Conservation (phyloP, 2,113 vertebrate genomes). For the Scomber japonicus region DNA sequence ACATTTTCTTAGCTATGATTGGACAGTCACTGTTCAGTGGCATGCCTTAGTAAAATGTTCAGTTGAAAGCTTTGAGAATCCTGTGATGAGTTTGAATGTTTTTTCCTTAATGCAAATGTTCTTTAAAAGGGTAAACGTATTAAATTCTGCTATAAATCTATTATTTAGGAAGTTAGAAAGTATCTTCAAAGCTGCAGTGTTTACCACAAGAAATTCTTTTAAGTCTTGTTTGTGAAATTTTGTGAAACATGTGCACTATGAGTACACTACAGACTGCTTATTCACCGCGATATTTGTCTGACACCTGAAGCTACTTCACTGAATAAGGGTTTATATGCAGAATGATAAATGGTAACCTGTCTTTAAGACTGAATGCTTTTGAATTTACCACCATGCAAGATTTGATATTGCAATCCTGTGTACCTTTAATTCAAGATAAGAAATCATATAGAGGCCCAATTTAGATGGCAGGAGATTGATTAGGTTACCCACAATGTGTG, state of each 20-base stretch:
- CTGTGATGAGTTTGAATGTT: too few species aligned
- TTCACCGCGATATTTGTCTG: not conserved
- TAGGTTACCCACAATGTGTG: constrained; percentile 29
- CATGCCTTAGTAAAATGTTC: too few species aligned
- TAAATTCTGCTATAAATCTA: not conserved
- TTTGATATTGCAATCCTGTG: constrained; percentile 21
- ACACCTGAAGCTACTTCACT: not conserved
- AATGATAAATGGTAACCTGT: constrained; percentile 7
- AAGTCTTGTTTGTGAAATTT: not conserved
- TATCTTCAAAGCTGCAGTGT: constrained; percentile 9
- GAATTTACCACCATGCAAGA: not conserved
- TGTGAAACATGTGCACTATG: not conserved
- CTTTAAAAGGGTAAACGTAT: constrained; percentile 5
- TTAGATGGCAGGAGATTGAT: constrained; percentile 39
- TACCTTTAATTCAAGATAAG: constrained; percentile 29
- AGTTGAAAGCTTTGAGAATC: too few species aligned
- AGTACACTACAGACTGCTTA: not conserved
- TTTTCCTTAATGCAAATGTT: not conserved
- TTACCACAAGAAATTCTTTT: not conserved
- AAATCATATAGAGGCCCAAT: constrained; percentile 24
- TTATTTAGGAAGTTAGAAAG: not conserved
- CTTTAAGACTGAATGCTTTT: constrained; percentile 1
- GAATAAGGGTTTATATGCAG: not conserved
- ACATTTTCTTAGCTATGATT: not conserved
- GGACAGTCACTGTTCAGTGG: too few species aligned